A percentile compares a stretch with the other conserved stretches of the same genome.
phyloP scores from a whole-genome alignment of 2,113 vertebrate species.

The Syngnathus typhle region DNA sequence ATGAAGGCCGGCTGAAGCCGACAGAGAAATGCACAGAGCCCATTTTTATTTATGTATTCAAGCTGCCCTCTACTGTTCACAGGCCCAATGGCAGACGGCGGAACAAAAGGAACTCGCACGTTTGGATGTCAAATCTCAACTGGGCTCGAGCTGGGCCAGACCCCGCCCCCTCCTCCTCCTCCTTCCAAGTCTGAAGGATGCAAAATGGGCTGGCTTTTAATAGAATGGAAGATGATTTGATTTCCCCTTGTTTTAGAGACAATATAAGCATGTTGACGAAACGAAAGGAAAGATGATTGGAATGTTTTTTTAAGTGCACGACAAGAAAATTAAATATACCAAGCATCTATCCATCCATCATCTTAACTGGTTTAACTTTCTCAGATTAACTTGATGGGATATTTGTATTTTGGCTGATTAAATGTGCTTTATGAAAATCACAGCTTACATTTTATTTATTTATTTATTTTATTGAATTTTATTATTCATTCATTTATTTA shows the following conservation, averaged over 20 bases:
- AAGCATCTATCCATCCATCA: neutral
- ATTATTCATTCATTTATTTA: no score
- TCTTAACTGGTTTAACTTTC: no score
- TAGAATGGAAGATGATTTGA: neutral
- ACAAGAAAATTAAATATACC: neutral
- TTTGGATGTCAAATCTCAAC: slow-evolving; percentile 25
- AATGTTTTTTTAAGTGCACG: neutral
- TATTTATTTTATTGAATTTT: no score
- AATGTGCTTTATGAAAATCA: no score
- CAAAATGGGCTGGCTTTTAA: neutral
- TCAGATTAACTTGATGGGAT: no score
- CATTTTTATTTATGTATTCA: slow-evolving; percentile 73
- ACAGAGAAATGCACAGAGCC: slow-evolving; percentile 45
- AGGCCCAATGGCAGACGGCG: slow-evolving; percentile 63
- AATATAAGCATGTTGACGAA: neutral
- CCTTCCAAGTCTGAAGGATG: neutral
- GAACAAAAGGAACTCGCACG: slow-evolving; percentile 44
- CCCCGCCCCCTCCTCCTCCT: neutral
- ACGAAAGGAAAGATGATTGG: neutral
- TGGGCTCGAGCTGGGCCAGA: neutral
- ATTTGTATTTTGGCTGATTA: no score
- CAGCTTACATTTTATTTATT: no score
- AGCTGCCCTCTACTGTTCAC: slow-evolving; percentile 77
- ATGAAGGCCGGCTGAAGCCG: slow-evolving; percentile 47
- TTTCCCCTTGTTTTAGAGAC: neutral